A percentile compares a stretch with the other conserved stretches of the same genome.
Evolutionary conservation across 2,888 invertebrate genomes (phyloP).

Genomic region (Crocallis elinguaria): DNA sequence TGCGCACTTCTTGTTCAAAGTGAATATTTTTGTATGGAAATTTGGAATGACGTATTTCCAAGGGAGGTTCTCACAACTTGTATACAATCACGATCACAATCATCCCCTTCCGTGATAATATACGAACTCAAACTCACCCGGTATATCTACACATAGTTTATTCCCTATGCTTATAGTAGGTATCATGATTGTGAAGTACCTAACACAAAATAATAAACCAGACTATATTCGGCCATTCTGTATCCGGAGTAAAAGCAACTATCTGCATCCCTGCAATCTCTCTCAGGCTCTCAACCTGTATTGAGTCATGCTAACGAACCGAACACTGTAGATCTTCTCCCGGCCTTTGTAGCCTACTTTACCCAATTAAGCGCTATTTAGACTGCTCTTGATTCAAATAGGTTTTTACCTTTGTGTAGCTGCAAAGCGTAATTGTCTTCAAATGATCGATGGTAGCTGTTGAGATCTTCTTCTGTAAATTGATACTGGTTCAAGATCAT

Average conservation of each 20-base stretch:
- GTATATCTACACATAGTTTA: no score
- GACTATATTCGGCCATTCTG: not conserved
- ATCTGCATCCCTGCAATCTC: conserved; percentile 4
- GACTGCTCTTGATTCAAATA: conserved; percentile 26
- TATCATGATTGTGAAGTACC: no score
- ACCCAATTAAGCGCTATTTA: conserved; percentile 36
- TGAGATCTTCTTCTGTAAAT: conserved; percentile 22
- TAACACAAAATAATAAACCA: no score
- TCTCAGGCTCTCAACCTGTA: conserved; percentile 26
- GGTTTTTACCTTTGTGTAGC: conserved; percentile 29
- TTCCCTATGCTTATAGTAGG: not conserved
- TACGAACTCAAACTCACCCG: no score
- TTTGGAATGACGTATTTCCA: no score
- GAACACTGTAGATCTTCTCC: conserved; percentile 27
- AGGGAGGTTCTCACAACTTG: no score
- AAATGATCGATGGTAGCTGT: conserved; percentile 12
- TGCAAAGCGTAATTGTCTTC: conserved; percentile 29
- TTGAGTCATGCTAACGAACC: conserved; percentile 39
- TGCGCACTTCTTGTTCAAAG: no score
- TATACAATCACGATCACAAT: no score
- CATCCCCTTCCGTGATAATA: no score
- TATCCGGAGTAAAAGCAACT: conserved; percentile 6
- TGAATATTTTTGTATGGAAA: no score
- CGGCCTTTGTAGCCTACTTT: conserved; percentile 35
- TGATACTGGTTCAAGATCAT: conserved; percentile 5